Base-by-base conservation (phyloP, 2,888 invertebrate species). In the Buathra laborator region DNA sequence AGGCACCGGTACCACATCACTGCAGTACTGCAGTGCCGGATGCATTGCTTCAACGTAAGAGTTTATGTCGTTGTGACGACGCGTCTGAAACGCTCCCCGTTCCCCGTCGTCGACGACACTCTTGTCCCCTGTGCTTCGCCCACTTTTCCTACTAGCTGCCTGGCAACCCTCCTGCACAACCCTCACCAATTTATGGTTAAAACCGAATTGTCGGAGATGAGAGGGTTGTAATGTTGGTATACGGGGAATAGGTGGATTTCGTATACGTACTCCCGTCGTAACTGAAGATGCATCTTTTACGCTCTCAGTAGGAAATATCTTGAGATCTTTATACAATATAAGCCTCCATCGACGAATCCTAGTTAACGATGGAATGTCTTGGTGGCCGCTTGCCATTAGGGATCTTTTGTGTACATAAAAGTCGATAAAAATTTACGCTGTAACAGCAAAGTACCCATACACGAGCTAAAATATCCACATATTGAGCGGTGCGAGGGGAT, bases 61-160 rank as follows among this genome's bases (percentile, higher is more conserved):
- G 51, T 76, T 76, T 76, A 66, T 66, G 76, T 76, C 53, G 66
- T 51, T 66, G 76, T 53, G 76, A 43, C 64, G 76, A 76, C 53
- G 51, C 64, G 66, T 7, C 62, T n/a, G 32, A 29, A 62, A 62
- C 62, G 43, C 76, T 76, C 59, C 59, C 12, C 9, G 29, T 46
- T 29, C 37, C 19, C 32, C 64, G 32, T 64, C 75, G 29, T 37
- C 64, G 32, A n/a, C 44, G 46, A 46, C 14, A 16, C 7, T 46
- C 10, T 10, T 32, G 7, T 48, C 46, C 46, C 74, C 9, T 72
- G 56, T 4, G 29, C 32, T 46, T 59, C 29, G 48, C 29, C 44
- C 76, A 43, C 37, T 66, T 66, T 51, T 37, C 43, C 48, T 3
- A n/a, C 64, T 14, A 43, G 51, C 48, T 37, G 64, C 64, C 14